Percentiles rank a stretch among this genome's conserved stretches.
These are phyloP conservation scores for Carassius gibelio DNA, from an alignment of 2,113 vertebrate species.

Conservation along the genomic window DNA sequence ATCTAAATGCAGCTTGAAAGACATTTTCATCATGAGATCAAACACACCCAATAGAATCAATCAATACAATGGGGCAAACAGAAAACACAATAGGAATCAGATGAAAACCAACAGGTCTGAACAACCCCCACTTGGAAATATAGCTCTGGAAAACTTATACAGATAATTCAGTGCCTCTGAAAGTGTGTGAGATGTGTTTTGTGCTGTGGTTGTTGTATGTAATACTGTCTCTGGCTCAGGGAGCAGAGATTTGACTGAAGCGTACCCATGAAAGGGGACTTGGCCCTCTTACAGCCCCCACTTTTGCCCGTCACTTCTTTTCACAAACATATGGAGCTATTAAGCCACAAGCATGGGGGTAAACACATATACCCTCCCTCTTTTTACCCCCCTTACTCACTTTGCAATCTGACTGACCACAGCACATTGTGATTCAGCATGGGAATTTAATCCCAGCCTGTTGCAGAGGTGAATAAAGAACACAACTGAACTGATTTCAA, in stretches of 20 bases:
- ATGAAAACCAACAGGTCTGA: background rate
- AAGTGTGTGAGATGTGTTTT: conserved; percentile 38
- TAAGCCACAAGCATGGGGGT: conserved; percentile 76
- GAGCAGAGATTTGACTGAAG: conserved; percentile 60
- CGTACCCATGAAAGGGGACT: conserved; percentile 65
- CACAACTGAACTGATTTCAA: conserved; percentile 76
- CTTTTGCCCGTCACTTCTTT: conserved; percentile 79
- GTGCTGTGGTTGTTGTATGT: conserved; percentile 33
- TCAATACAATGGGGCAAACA: background rate
- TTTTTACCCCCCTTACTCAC: conserved; percentile 63
- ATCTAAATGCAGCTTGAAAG: conserved; percentile 65
- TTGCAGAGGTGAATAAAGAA: conserved; percentile 74
- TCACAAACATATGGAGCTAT: conserved; percentile 81
- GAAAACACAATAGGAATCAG: conserved; percentile 16
- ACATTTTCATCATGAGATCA: conserved; percentile 66
- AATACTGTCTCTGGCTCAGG: conserved; percentile 8
- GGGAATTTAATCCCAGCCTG: conserved; percentile 79
- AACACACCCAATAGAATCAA: conserved; percentile 44
- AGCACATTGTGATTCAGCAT: conserved; percentile 79
- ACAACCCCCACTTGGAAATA: background rate
- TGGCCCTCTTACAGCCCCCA: conserved; percentile 77
- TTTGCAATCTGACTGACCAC: conserved; percentile 77
- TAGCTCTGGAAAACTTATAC: conserved; percentile 28
- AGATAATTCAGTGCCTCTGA: conserved; percentile 1
- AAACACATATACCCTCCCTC: conserved; percentile 75